Conservation (phyloP, 2,113 vertebrate genomes). For the Phocoena sinus region DNA sequence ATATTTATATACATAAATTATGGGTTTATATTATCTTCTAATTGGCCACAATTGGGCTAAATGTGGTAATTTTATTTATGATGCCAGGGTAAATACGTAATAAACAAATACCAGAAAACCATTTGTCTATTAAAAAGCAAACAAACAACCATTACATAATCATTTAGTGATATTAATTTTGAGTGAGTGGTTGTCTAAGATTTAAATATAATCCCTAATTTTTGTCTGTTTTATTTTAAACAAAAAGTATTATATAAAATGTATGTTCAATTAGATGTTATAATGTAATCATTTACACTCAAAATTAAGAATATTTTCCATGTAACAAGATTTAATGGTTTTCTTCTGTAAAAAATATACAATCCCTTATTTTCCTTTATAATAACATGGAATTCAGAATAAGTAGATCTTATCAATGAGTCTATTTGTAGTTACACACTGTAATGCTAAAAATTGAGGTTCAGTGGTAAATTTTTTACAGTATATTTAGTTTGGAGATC, state of each 20-base stretch:
- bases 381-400: neutral
- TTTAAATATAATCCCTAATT: constrained; percentile 41
- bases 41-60: neutral
- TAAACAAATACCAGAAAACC: neutral
- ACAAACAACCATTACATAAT: constrained; percentile 16
- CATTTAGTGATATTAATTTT: constrained; percentile 17
- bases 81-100: neutral
- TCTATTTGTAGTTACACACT: neutral
- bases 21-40: neutral
- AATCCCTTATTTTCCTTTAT: neutral
- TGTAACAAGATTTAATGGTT: constrained; percentile 17
- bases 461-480: neutral
- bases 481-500: neutral
- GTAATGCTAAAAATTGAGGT: neutral
- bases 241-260: neutral
- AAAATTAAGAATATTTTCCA: constrained; percentile 28
- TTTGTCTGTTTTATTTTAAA: constrained; percentile 46
- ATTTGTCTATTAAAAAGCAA: constrained; percentile 35
- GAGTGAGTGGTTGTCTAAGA: neutral
- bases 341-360: constrained; percentile 26
- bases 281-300: constrained; percentile 62
- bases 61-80: constrained; percentile 38
- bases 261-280: constrained; percentile 42
- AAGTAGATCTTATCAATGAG: neutral
- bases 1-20: neutral